Evolutionary conservation across 30 jellyfish, hydroid and myxozoan genomes (phyloP), one percentile per base, ranked within the genome.

Genomic region (Turritopsis dohrnii): DNA sequence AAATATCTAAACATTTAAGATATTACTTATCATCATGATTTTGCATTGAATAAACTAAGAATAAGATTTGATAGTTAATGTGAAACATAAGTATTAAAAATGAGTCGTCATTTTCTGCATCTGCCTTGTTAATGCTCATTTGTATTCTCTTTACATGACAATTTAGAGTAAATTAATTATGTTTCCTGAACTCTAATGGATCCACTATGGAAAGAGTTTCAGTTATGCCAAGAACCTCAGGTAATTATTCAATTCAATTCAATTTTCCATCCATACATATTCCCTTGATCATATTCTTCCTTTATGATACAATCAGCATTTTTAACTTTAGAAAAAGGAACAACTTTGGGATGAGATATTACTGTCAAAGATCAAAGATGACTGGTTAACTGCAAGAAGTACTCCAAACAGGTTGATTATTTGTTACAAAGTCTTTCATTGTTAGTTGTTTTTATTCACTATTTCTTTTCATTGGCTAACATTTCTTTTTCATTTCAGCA

Each of bases 181-280:
- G 60, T 41, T 41, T 41, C 13, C 13, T 41, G 60, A 41, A n/a
- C n/a, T n/a, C 60, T 41, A 9, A 69, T 69, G 77, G 77, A 69
- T 23, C 31, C 28, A 69, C 77, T 69, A 69, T 69, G 77, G 77
- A 69, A n/a, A 27, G 77, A 69, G 77, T 69, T n/a, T 69, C 77
- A 69, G 17, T 27, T n/a, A 69, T 69, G 77, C 19, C 77, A 69
- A 69, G 30, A 69, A 19, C 22, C 77, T n/a, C 28, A 0, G 77
- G 77, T 69, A 19, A n/a, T 16, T 69, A 17, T 19, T 69, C 19
- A 69, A n/a, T n/a, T n/a, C n/a, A n/a, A n/a, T n/a, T n/a, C n/a
- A n/a, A n/a, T n/a, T n/a, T n/a, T n/a, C n/a, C n/a, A n/a, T n/a
- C n/a, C n/a, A n/a, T n/a, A n/a, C n/a, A n/a, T n/a, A n/a, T n/a